Evolutionary conservation across 2,113 vertebrate genomes (phyloP).

Genomic region (Tragelaphus buxtoni): DNA sequence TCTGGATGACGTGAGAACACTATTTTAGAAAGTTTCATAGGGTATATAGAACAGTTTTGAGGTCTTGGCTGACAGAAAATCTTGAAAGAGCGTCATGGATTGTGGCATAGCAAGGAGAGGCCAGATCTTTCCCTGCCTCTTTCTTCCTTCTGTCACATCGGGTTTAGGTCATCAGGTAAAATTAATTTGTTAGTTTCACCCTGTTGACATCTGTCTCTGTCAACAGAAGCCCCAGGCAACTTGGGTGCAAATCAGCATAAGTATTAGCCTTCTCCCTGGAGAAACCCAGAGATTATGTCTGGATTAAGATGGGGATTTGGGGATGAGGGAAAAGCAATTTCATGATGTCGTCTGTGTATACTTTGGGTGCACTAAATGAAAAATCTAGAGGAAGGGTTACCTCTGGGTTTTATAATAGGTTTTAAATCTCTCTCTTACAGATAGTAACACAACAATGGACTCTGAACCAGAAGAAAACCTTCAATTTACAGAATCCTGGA

Average conservation of each 20-base stretch:
- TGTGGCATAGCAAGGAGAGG: background rate
- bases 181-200: conserved; percentile 37
- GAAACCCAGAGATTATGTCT: background rate
- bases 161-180: conserved; percentile 15
- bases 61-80: background rate
- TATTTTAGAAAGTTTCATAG: background rate
- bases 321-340: background rate
- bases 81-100: background rate
- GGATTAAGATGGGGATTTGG: background rate
- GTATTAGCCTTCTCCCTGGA: background rate
- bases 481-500: background rate
- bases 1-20: background rate
- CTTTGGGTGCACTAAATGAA: background rate
- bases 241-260: background rate
- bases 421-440: background rate
- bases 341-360: background rate
- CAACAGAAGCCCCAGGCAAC: background rate
- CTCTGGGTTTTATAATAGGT: background rate
- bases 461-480: background rate
- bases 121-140: background rate
- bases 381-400: background rate
- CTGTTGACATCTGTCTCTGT: conserved; percentile 35
- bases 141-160: background rate
- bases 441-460: background rate
- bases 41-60: background rate